Base-by-base conservation (phyloP, 2,113 vertebrate genomes). In the Oophaga pumilio region DNA sequence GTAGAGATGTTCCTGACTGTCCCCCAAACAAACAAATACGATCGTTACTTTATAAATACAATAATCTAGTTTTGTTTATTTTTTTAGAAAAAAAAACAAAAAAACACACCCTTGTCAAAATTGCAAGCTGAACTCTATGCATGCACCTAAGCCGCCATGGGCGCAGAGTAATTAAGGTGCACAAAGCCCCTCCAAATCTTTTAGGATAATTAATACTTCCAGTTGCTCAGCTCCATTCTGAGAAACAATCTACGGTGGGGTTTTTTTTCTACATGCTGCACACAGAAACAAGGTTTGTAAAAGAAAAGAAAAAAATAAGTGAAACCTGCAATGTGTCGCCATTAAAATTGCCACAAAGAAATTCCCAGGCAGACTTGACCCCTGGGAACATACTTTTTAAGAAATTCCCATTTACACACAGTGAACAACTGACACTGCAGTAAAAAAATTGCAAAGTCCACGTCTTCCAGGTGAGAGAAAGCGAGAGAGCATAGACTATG, bases 21-120 rank as follows among this genome's bases (percentile, higher is more conserved):
- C 33, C 33, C 33, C 33, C 33, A 43, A 43, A 43, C 5, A 43
- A 43, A 43, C 33, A 43, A 43, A 43, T 43, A 43, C 33, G 33
- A 43, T 43, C 2, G 33, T 43, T 43, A 43, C 33, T 43, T 43
- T 43, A 43, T 43, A 43, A 43, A 4, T 43, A 43, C 33, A 89
- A 57, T 33, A 0, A 84, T 49, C 28, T 64, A 85, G 89, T 62
- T 79, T 52, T 82, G 90, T 90, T 14, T 6, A 28, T 0, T 6
- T 69, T 28, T 28, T 18, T 43, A 6, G 4, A 26, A 14, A 71
- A 71, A 6, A 60, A 59, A 33, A 59, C 43, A 24, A 62, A 81
- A 60, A 15, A 6, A 1, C 20, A 6, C 20, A 22, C 8, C 2
- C 22, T 82, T 69, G 62, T 64, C 43, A 66, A 50, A 82, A 82